A percentile compares a stretch with the other conserved stretches of the same genome.
These are phyloP conservation scores for Hemicrepidius hirtus DNA, from an alignment of 2,888 invertebrate genomes.

Conservation along the genomic window DNA sequence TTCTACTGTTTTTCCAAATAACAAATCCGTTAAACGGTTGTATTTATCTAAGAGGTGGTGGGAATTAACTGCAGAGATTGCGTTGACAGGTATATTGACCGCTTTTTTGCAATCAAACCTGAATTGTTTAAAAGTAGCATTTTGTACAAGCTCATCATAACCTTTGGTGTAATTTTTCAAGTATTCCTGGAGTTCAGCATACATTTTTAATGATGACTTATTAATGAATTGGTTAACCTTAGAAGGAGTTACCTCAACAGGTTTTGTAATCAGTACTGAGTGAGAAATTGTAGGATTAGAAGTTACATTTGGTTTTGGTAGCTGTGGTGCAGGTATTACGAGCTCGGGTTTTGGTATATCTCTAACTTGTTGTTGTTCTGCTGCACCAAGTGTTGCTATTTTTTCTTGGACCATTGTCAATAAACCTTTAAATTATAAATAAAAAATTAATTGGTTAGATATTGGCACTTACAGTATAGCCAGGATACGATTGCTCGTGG, in stretches of 20 bases:
- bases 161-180: slow-evolving; percentile 76
- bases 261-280: background rate
- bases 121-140: slow-evolving; percentile 82
- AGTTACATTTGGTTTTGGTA: background rate
- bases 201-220: slow-evolving; percentile 74
- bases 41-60: slow-evolving; percentile 84
- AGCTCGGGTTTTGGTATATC: background rate
- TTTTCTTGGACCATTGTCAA: background rate
- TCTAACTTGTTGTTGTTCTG: background rate
- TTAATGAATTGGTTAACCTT: slow-evolving; percentile 72
- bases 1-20: slow-evolving; percentile 81
- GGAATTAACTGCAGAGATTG: slow-evolving; percentile 85
- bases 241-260: background rate
- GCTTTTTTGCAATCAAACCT: slow-evolving; percentile 90
- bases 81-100: slow-evolving; percentile 91
- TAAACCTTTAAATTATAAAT: slow-evolving; percentile 20
- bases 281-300: background rate
- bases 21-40: slow-evolving; percentile 81
- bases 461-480: too few species aligned
- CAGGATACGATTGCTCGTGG: too few species aligned
- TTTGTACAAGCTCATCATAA: slow-evolving; percentile 77
- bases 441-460: too few species aligned
- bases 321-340: background rate
- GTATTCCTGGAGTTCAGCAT: slow-evolving; percentile 75
- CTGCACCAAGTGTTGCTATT: slow-evolving; percentile 7